Evolutionary conservation across 2,797 vertebrate species (phyloP).

Genomic region (Platalea minor): DNA sequence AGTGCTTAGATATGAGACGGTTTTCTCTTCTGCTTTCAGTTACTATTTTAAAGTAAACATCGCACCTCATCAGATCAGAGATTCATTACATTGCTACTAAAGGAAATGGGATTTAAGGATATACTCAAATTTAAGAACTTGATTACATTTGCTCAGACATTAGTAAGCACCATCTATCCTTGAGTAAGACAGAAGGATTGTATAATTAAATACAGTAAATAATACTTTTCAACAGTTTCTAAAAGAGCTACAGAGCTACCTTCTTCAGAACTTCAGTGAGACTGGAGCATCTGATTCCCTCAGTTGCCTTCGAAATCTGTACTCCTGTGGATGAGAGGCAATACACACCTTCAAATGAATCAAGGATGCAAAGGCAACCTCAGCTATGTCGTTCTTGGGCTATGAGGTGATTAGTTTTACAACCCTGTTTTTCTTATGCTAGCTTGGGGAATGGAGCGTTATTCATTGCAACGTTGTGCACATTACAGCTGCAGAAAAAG

Average conservation of each 20-base stretch:
- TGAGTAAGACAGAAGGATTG: neutral
- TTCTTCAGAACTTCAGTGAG: neutral
- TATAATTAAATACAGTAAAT: neutral
- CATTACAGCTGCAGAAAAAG: slow-evolving; percentile 19
- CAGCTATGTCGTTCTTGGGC: neutral
- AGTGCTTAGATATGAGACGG: neutral
- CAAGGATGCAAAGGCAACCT: neutral
- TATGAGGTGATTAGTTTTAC: slow-evolving; percentile 11
- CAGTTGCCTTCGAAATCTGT: neutral
- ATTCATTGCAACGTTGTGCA: neutral
- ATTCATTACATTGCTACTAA: neutral
- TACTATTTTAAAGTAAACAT: neutral
- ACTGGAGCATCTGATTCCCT: neutral
- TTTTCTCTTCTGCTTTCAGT: neutral
- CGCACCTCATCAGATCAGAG: neutral
- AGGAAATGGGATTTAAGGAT: slow-evolving; percentile 13
- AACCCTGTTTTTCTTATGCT: neutral
- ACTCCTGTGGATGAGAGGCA: neutral
- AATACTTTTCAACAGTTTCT: neutral
- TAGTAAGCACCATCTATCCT: neutral
- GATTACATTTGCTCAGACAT: neutral
- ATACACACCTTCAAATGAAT: neutral
- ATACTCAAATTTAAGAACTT: neutral
- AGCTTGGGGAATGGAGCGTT: neutral
- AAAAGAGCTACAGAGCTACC: neutral